Percentiles rank a stretch among this genome's conserved stretches.
Evolutionary conservation across 2,797 vertebrate species (phyloP).

Genomic region (Sus cebifrons): DNA sequence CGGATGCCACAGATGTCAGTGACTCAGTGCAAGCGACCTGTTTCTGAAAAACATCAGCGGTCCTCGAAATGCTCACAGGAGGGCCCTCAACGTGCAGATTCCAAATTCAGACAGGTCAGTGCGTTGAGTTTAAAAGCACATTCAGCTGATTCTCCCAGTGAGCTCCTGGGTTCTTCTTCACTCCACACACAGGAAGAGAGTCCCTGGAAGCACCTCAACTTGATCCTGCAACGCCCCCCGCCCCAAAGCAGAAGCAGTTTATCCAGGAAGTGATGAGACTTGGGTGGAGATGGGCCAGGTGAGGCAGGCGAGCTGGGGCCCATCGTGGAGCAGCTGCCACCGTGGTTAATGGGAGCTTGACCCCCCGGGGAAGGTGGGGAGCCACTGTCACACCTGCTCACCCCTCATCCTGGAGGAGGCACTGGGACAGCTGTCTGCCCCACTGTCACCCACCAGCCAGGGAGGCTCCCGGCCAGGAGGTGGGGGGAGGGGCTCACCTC

Average conservation of each 20-base stretch:
- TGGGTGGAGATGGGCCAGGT: accelerated
- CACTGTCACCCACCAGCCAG: too few relatives aligned
- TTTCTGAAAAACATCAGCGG: not conserved
- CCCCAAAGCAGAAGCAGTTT: too few relatives aligned
- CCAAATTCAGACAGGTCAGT: not conserved
- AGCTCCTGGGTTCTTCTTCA: accelerated
- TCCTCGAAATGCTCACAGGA: not conserved
- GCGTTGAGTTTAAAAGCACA: not conserved
- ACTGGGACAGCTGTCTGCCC: too few relatives aligned
- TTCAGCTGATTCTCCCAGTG: accelerated
- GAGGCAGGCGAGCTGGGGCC: not conserved
- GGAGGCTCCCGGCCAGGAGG: not conserved
- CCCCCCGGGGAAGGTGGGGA: not conserved
- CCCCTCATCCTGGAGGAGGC: not conserved
- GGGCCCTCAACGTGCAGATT: accelerated
- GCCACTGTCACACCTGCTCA: not conserved
- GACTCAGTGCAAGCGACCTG: accelerated
- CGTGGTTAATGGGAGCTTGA: accelerated
- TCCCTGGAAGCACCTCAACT: accelerated
- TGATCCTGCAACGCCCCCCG: not conserved
- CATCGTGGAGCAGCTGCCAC: accelerated
- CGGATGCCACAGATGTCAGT: accelerated
- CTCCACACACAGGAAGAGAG: not conserved
- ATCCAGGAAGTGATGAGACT: not conserved
- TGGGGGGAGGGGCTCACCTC: not conserved